Percentiles rank a stretch among this genome's conserved stretches.
These are phyloP conservation scores for Gymnocypris eckloni DNA, from an alignment of 2,797 vertebrate species.

Conservation along the genomic window DNA sequence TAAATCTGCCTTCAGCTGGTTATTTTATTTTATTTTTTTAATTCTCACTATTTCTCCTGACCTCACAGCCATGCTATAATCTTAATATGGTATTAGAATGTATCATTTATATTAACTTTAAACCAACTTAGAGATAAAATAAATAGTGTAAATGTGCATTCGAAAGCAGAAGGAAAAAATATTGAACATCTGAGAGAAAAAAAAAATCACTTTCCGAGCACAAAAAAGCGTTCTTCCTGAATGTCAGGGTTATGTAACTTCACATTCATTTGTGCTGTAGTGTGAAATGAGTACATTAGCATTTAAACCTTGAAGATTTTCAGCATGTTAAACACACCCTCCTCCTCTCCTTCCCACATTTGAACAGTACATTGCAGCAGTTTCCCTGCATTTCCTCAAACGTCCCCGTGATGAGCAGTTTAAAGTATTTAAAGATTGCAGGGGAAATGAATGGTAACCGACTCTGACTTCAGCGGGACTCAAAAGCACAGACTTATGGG, in stretches of 20 bases:
- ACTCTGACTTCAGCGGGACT: conserved; percentile 36
- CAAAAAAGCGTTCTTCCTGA: conserved; percentile 12
- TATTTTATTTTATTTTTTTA: neutral
- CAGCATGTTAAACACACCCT: neutral
- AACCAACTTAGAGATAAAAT: neutral
- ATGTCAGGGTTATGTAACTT: conserved; percentile 12
- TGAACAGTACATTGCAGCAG: conserved; percentile 10
- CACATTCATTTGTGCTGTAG: conserved; percentile 29
- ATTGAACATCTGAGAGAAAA: neutral
- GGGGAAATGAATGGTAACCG: conserved; percentile 31
- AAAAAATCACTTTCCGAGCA: neutral
- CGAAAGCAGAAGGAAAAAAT: neutral
- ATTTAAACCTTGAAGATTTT: conserved; percentile 41
- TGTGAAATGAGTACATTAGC: conserved; percentile 37
- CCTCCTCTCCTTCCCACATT: conserved; percentile 7
- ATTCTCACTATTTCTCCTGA: neutral
- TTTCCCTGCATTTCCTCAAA: conserved; percentile 23
- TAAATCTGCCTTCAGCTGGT: neutral
- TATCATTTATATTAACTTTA: neutral
- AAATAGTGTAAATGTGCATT: neutral
- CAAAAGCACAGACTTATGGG: conserved; percentile 45
- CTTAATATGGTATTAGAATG: neutral
- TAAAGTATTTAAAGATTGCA: conserved; percentile 40
- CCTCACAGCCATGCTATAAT: neutral
- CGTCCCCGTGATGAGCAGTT: conserved; percentile 19